Conservation (phyloP, 1,140 invertebrate species). For the Plectrocnemia conspersa region DNA sequence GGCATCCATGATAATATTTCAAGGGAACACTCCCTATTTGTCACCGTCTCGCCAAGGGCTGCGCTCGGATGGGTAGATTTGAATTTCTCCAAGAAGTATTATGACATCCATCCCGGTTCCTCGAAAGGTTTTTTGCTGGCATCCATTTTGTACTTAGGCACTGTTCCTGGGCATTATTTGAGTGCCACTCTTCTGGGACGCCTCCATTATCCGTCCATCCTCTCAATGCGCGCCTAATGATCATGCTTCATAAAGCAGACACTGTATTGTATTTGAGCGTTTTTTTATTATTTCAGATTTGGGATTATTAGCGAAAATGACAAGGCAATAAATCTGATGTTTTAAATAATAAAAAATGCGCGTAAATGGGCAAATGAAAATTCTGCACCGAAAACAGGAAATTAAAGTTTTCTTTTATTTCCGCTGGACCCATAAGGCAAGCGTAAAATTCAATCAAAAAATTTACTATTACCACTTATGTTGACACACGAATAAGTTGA, state of each 20-base stretch:
- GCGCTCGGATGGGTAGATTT: conserved; percentile 24
- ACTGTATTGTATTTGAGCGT: neutral
- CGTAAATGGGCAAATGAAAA: conserved; percentile 12
- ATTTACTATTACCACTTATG: too few species aligned
- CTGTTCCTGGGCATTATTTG: neutral
- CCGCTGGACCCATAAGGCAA: neutral
- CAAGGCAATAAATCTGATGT: neutral
- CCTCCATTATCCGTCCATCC: neutral
- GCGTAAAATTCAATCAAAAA: too few species aligned
- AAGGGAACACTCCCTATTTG: conserved; percentile 31
- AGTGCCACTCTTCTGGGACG: neutral
- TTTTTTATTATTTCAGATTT: neutral
- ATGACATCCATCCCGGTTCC: neutral
- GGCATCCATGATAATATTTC: conserved; percentile 34
- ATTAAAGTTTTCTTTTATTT: conserved; percentile 20
- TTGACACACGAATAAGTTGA: too few species aligned
- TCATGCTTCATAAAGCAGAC: neutral
- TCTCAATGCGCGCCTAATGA: neutral
- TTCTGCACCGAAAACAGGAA: neutral
- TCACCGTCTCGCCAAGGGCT: conserved; percentile 28
- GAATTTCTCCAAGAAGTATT: conserved; percentile 21
- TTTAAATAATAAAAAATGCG: neutral
- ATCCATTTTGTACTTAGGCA: neutral
- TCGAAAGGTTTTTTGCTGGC: neutral
- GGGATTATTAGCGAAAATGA: neutral